Conservation (phyloP, 2,888 invertebrate species). For the Volucella bombylans region DNA sequence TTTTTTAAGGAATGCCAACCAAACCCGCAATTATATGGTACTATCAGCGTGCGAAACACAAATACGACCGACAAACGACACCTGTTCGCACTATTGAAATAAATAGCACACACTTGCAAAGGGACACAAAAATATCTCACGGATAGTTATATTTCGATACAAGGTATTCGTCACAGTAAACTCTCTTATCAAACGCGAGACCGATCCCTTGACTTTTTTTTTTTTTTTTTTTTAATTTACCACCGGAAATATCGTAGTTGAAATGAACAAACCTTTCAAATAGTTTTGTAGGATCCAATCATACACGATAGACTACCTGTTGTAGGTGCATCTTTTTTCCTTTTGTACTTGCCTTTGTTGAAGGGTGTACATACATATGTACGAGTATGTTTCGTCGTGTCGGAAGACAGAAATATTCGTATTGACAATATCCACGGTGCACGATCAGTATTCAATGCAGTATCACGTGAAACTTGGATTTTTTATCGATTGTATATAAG, state of each 20-base stretch:
- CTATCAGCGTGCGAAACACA: constrained; percentile 69
- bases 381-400: background rate
- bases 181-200: constrained; percentile 49
- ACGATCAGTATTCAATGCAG: constrained; percentile 52
- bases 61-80: constrained; percentile 48
- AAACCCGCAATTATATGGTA: background rate
- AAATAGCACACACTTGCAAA: background rate
- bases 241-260: constrained; percentile 43
- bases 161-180: background rate
- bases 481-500: constrained; percentile 25
- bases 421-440: constrained; percentile 11
- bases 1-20: background rate
- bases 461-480: constrained; percentile 22
- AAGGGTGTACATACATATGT: background rate
- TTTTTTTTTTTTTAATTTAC: constrained; percentile 10
- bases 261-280: constrained; percentile 1
- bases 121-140: constrained; percentile 33
- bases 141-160: constrained; percentile 21
- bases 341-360: background rate
- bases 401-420: constrained; percentile 13
- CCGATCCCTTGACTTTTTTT: constrained; percentile 25
- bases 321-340: constrained; percentile 22
- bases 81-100: constrained; percentile 36
- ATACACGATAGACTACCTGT: constrained; percentile 9
- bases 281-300: constrained; percentile 1